Evolutionary conservation across 2,113 vertebrate genomes (phyloP), one percentile per base, ranked within the genome.

Genomic region (Fregetta grallaria): DNA sequence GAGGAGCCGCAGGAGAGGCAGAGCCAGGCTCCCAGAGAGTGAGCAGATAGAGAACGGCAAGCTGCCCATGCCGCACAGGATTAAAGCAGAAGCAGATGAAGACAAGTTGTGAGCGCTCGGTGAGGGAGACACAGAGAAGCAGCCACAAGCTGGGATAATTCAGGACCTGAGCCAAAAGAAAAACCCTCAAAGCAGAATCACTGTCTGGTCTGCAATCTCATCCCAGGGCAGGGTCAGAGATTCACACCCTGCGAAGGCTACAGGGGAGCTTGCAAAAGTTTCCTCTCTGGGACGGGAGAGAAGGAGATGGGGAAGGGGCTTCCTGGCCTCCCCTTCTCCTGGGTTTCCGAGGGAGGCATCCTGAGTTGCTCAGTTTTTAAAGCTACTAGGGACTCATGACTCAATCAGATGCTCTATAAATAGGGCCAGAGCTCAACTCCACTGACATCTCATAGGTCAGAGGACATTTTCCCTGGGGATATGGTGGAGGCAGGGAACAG

Each of bases 31-130:
- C 55, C 59, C 23, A 29, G 73, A 22, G 49, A 34, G 65, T 47
- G 15, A 78, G 86, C 84, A 81, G 84, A 27, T 19, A 44, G 58
- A 84, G 53, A 83, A 70, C 22, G 9, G 62, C 89, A 73, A 94
- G 87, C 86, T 90, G 94, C 86, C 68, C 83, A 5, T 65, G 86
- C 92, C 10, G 42, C 52, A 26, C 16, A 19, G 84, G 44, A 61
- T 75, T 87, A 91, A 97, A 97, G 94, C 93, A 29, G 86, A 96
- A 97, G 97, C 96, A 56, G 81, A 92, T 79, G 88, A 95, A 90
- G 86, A 95, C 92, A 92, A 83, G 44, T 56, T 66, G 88, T 50
- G 74, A 96, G 91, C 3, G 0, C 38, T 82, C 68, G 79, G 65
- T 47, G 62, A 79, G 61, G 50, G 47, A 74, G 63, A 71, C 61